These are phyloP conservation scores for Drosophila truncata DNA, from an alignment of 1,140 invertebrate species.

Conservation along the genomic window DNA sequence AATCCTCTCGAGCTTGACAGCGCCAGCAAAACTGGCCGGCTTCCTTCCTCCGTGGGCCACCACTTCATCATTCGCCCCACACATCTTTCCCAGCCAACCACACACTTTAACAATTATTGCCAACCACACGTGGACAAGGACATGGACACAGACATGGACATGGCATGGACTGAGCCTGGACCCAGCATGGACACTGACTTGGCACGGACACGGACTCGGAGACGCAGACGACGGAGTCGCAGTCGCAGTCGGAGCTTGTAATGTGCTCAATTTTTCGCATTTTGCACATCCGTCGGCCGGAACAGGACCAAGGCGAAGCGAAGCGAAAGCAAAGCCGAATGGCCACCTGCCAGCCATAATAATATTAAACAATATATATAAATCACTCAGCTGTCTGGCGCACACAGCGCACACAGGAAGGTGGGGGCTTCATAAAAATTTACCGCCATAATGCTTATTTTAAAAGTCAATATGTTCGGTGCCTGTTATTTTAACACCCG, in stretches of 20 bases:
- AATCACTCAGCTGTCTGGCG: slow-evolving; percentile 78
- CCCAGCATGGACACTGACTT: slow-evolving; percentile 1
- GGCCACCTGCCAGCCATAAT: slow-evolving; percentile 77
- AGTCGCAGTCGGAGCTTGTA: slow-evolving; percentile 47
- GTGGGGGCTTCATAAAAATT: slow-evolving; percentile 76
- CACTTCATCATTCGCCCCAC: slow-evolving; percentile 59
- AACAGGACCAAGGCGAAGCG: slow-evolving; percentile 38
- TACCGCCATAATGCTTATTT: slow-evolving; percentile 82
- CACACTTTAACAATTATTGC: slow-evolving; percentile 80
- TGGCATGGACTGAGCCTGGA: neutral
- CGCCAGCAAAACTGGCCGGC: slow-evolving; percentile 17
- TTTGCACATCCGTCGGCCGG: slow-evolving; percentile 70
- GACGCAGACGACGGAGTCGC: slow-evolving; percentile 14
- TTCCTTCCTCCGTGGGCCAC: slow-evolving; percentile 22
- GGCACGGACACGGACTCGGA: slow-evolving; percentile 13
- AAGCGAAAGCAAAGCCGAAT: slow-evolving; percentile 26
- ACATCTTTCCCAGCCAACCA: slow-evolving; percentile 41
- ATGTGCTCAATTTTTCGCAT: slow-evolving; percentile 81
- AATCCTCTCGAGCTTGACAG: slow-evolving; percentile 43
- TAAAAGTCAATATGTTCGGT: slow-evolving; percentile 81
- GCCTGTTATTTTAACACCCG: slow-evolving; percentile 82
- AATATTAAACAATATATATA: slow-evolving; percentile 83
- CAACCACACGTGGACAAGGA: slow-evolving; percentile 69
- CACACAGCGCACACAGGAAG: slow-evolving; percentile 34
- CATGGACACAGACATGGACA: slow-evolving; percentile 26